phyloP scores from a whole-genome alignment of 2,113 vertebrate genomes.

The Haemorhous mexicanus region DNA sequence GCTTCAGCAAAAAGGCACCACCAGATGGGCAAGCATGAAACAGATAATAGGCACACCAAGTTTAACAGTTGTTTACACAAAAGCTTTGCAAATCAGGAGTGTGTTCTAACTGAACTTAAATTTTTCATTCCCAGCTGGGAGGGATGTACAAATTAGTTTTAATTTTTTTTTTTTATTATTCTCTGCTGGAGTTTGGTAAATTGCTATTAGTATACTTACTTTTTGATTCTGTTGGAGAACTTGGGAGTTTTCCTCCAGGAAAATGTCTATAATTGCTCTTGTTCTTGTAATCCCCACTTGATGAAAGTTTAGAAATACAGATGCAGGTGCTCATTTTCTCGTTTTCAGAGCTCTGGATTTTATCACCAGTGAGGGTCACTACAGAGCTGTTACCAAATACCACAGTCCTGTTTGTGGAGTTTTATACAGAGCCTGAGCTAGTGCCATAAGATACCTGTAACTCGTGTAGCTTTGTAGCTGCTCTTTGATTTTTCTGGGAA shows the following conservation, averaged over 20 bases:
- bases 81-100: not conserved
- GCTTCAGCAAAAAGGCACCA: not conserved
- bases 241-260: conserved; percentile 17
- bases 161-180: not conserved
- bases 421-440: conserved; percentile 26
- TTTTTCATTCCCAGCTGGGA: not conserved
- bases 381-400: conserved; percentile 64
- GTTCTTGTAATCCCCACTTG: conserved; percentile 58
- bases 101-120: not conserved
- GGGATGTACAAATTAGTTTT: not conserved
- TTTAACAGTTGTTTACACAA: not conserved
- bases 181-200: not conserved
- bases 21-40: not conserved
- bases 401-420: conserved; percentile 30
- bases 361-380: conserved; percentile 79
- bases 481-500: not conserved
- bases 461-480: not conserved
- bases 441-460: not conserved
- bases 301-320: conserved; percentile 66
- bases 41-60: not conserved
- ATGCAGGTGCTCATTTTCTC: conserved; percentile 69
- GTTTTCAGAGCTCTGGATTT: conserved; percentile 72
- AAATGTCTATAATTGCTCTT: conserved; percentile 32
- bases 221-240: conserved; percentile 15
- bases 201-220: not conserved